Evolutionary conservation across 1,140 invertebrate genomes (phyloP), one percentile per base, ranked within the genome.

Genomic region (Drosophila teissieri): DNA sequence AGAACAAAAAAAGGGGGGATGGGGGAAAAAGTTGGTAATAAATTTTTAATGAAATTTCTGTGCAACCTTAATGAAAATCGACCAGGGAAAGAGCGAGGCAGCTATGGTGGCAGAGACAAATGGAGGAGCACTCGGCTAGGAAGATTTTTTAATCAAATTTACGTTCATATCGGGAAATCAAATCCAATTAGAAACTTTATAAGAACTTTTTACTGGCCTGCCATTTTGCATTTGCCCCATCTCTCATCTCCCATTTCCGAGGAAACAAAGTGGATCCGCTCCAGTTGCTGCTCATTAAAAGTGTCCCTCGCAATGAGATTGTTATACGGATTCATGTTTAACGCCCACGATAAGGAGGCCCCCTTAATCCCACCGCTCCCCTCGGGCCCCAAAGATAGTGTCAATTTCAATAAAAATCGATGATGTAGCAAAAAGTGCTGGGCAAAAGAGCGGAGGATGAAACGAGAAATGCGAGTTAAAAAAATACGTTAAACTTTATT

Each of bases 341-440:
- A 51, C 40, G 37, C 37, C 39, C 36, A n/a, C 22, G 40, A 45
- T 27, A 39, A 42, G 4, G 27, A 37, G 8, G 31, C 54, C n/a
- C 40, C 48, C 37, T 12, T 36, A 36, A 15, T 39, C 8, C 10
- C 22, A 10, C 56, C 55, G 34, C 19, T 49, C 55, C 27, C 27
- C 7, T 0, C 42, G 14, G 39, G 45, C 49, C 52, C 37, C 4
- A 19, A 24, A 78, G 82, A 83, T 88, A 86, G 79, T 83, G 84
- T 88, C 83, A 88, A 89, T 88, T 83, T 88, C 83, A 88, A 88
- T 88, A 88, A 88, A 88, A 88, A 89, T 83, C 81, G 83, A 89
- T 89, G 83, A 89, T 65, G 68, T 80, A 69, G 80, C 83, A 83
- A 89, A 76, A 73, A 63, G 34, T 40, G 56, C 69, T 54, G 54